Percentiles rank a stretch among this genome's conserved stretches.
Evolutionary conservation across 2,888 invertebrate species (phyloP).

Genomic region (Rapana venosa): DNA sequence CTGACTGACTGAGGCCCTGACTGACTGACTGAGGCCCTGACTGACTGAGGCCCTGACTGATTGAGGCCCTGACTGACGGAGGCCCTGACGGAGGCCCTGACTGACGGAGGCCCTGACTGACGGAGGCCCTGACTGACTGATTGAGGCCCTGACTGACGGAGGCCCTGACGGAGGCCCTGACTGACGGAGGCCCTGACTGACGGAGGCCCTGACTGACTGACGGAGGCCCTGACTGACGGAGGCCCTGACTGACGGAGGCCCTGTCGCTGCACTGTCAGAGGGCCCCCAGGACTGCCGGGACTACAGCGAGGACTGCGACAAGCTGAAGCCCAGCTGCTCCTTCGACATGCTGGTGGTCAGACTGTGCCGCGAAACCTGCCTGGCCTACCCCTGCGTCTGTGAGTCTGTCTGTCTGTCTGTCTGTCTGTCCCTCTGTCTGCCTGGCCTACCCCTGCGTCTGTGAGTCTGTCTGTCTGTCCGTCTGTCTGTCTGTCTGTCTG

Average conservation of each 20-base stretch:
- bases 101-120: neutral
- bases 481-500: neutral
- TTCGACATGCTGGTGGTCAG: neutral
- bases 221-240: too few relatives aligned
- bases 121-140: neutral
- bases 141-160: too few relatives aligned
- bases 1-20: too few relatives aligned
- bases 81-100: too few relatives aligned
- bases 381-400: neutral
- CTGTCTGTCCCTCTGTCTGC: neutral
- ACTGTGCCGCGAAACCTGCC: neutral
- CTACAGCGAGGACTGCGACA: slow-evolving; percentile 3
- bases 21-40: neutral
- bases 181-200: neutral
- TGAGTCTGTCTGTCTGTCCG: neutral
- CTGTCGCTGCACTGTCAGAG: neutral
- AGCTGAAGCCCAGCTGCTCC: neutral
- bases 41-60: neutral
- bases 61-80: neutral
- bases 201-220: too few relatives aligned
- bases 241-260: neutral
- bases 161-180: neutral
- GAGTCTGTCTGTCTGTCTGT: neutral
- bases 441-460: neutral
- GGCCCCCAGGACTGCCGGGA: neutral